A percentile compares a stretch with the other conserved stretches of the same genome.
Conservation (phyloP, 2,888 invertebrate species). For the Lymantria dispar region DNA sequence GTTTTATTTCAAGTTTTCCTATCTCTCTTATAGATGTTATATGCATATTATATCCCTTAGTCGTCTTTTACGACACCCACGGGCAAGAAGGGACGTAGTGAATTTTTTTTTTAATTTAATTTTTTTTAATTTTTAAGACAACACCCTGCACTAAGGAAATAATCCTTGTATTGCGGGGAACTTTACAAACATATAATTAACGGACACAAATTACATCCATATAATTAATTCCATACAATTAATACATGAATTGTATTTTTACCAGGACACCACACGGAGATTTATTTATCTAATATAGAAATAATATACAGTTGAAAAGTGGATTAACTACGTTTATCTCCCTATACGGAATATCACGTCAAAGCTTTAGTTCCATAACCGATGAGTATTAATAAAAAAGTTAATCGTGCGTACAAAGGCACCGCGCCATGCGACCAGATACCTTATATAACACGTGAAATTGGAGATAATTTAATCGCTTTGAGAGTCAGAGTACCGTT, state of each 20-base stretch:
- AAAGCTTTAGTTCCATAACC: slow-evolving; percentile 39
- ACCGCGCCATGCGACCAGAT: slow-evolving; percentile 28
- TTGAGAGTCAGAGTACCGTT: slow-evolving; percentile 11
- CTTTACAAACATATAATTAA: too few relatives aligned
- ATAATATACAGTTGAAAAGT: slow-evolving; percentile 40
- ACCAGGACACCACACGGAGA: too few relatives aligned
- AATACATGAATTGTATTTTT: too few relatives aligned
- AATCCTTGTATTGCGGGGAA: too few relatives aligned
- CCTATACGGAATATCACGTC: slow-evolving; percentile 40
- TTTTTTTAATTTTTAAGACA: too few relatives aligned
- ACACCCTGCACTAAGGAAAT: too few relatives aligned
- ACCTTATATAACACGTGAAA: slow-evolving; percentile 18
- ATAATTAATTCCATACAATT: too few relatives aligned
- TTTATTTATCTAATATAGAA: slow-evolving; percentile 23
- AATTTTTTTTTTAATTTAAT: too few relatives aligned
- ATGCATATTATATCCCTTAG: background rate
- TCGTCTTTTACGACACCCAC: background rate
- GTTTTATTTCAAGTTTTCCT: too few relatives aligned
- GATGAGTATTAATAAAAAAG: slow-evolving; percentile 70
- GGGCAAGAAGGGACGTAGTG: background rate
- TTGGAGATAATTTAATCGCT: slow-evolving; percentile 21
- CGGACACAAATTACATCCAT: too few relatives aligned
- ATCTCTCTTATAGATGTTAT: too few relatives aligned
- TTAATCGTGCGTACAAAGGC: slow-evolving; percentile 59
- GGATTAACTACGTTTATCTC: slow-evolving; percentile 46